Evolutionary conservation across 2,888 invertebrate species (phyloP).

Genomic region (Cheilosia soror): DNA sequence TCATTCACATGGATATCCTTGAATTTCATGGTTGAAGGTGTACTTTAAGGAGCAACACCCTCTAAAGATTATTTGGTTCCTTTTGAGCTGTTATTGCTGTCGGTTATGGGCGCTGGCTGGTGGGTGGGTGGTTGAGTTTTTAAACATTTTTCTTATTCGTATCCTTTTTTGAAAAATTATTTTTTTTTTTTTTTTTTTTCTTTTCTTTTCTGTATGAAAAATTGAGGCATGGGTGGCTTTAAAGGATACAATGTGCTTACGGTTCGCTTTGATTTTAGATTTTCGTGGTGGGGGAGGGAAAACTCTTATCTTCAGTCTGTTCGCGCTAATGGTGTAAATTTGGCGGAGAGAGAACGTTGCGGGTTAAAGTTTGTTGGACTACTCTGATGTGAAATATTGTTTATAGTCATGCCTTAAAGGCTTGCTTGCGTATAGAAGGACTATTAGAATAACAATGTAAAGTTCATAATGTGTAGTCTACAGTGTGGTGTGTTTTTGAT

Average conservation of each 20-base stretch:
- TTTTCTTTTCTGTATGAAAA: not conserved
- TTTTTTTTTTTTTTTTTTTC: slow-evolving; percentile 20
- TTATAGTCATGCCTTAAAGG: slow-evolving; percentile 32
- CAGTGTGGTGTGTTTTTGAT: slow-evolving; percentile 5
- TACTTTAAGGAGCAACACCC: slow-evolving; percentile 70
- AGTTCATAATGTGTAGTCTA: slow-evolving; percentile 4
- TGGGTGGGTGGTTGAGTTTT: not conserved
- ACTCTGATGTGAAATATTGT: slow-evolving; percentile 19
- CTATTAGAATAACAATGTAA: slow-evolving; percentile 51
- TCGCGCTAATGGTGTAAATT: slow-evolving; percentile 54
- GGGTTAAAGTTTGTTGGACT: slow-evolving; percentile 14
- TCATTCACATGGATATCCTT: slow-evolving; percentile 72
- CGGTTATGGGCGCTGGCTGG: slow-evolving; percentile 8
- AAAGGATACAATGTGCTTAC: slow-evolving; percentile 29
- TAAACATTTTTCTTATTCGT: not conserved
- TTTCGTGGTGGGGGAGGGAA: slow-evolving; percentile 1
- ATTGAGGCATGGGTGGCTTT: slow-evolving; percentile 10
- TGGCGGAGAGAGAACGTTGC: not conserved
- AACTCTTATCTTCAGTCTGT: slow-evolving; percentile 20
- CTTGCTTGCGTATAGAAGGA: slow-evolving; percentile 28
- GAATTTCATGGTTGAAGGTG: slow-evolving; percentile 72
- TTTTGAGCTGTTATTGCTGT: slow-evolving; percentile 17
- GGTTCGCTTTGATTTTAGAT: slow-evolving; percentile 56
- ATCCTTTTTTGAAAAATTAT: slow-evolving; percentile 18
- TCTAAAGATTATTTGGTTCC: slow-evolving; percentile 45